A percentile compares a stretch with the other conserved stretches of the same genome.
Evolutionary conservation across 2,113 vertebrate species (phyloP).

Genomic region (Saguinus midas): DNA sequence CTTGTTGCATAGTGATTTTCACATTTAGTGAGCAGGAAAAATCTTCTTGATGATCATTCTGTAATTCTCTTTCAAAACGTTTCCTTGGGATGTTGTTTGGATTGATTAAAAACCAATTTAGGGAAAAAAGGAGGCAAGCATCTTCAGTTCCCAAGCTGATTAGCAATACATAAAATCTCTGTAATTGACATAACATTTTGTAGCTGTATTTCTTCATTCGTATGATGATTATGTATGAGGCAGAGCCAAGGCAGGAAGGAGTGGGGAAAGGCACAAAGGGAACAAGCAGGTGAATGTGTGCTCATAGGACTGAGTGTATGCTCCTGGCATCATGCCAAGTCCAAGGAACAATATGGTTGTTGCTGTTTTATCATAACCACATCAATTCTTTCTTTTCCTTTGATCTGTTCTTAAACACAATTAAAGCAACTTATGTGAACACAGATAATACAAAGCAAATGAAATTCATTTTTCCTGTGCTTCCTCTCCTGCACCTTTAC

Average conservation of each 20-base stretch:
- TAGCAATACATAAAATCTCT: slow-evolving; percentile 49
- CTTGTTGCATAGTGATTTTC: slow-evolving; percentile 75
- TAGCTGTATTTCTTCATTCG: slow-evolving; percentile 35
- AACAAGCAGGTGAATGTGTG: background rate
- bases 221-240: slow-evolving; percentile 48
- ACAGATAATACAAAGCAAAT: background rate
- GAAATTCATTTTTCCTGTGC: background rate
- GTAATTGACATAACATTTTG: slow-evolving; percentile 50
- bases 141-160: slow-evolving; percentile 64
- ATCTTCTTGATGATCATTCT: slow-evolving; percentile 70
- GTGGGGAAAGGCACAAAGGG: background rate
- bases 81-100: slow-evolving; percentile 69
- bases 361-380: background rate
- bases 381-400: background rate
- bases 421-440: background rate
- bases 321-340: background rate
- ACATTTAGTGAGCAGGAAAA: slow-evolving; percentile 53
- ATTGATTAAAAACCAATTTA: slow-evolving; percentile 72
- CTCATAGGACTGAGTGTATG: fast-evolving
- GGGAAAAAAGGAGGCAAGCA: slow-evolving; percentile 30
- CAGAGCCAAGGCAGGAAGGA: background rate
- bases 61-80: slow-evolving; percentile 67
- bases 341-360: background rate
- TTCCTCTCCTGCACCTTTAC: background rate
- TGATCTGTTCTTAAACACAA: background rate